Conservation (phyloP, 2,113 vertebrate genomes). For the Pungitius pungitius region DNA sequence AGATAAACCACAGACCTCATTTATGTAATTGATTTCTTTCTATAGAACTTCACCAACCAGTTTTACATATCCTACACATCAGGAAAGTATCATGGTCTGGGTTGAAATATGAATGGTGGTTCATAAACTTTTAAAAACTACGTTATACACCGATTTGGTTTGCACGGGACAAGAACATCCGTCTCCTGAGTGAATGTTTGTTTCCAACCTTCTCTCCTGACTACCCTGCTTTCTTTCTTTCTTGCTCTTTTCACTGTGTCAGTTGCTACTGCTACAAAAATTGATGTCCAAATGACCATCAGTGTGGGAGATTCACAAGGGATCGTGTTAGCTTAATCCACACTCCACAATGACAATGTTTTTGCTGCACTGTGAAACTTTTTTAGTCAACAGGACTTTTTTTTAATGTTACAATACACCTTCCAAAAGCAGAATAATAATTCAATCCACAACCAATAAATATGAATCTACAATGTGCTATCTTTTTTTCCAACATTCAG, state of each 20-base stretch:
- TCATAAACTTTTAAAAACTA: neutral
- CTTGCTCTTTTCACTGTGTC: neutral
- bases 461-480: constrained; percentile 2
- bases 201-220: neutral
- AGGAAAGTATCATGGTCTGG: neutral
- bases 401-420: neutral
- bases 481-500: constrained; percentile 18
- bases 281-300: neutral
- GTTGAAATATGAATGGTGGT: neutral
- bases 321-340: neutral
- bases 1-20: neutral
- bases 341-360: neutral
- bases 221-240: neutral
- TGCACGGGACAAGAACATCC: neutral
- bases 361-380: neutral
- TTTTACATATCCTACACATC: too few relatives aligned
- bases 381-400: too few relatives aligned
- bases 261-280: neutral
- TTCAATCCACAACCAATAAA: neutral
- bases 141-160: neutral
- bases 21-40: neutral
- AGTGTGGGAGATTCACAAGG: neutral
- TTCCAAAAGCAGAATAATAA: neutral
- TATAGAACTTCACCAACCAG: neutral
- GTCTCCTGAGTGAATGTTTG: neutral